A percentile compares a stretch with the other conserved stretches of the same genome.
Evolutionary conservation across 2,888 invertebrate species (phyloP).

Genomic region (Lasioglossum malachurum): DNA sequence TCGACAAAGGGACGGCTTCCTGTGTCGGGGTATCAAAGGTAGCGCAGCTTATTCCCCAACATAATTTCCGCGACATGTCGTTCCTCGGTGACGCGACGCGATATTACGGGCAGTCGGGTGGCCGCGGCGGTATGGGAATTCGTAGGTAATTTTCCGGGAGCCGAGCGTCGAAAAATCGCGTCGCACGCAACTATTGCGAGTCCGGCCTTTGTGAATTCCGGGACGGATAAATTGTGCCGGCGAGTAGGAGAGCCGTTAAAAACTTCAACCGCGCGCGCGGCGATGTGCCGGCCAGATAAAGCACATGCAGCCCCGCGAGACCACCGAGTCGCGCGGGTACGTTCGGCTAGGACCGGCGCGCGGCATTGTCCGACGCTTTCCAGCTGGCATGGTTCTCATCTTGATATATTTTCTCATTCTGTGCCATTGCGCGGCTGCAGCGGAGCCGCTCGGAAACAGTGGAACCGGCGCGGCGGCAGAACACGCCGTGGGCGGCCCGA

Average conservation of each 20-base stretch:
- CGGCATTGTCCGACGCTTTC: slow-evolving; percentile 26
- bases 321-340: background rate
- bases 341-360: background rate
- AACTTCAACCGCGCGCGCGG: slow-evolving; percentile 5
- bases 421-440: slow-evolving; percentile 22
- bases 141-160: background rate
- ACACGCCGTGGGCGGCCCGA: background rate
- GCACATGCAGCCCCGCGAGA: slow-evolving; percentile 18
- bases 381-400: slow-evolving; percentile 41
- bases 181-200: slow-evolving; percentile 9
- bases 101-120: background rate
- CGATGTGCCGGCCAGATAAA: slow-evolving; percentile 40
- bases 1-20: slow-evolving; percentile 7
- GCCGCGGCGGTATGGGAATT: background rate
- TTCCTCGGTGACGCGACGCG: background rate
- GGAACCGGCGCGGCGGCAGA: background rate
- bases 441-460: background rate
- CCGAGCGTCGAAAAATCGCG: slow-evolving; percentile 16
- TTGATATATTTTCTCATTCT: slow-evolving; percentile 25
- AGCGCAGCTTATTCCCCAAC: slow-evolving; percentile 5
- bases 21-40: background rate
- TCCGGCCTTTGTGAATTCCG: slow-evolving; percentile 8
- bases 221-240: slow-evolving; percentile 4
- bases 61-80: slow-evolving; percentile 2
- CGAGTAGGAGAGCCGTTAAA: slow-evolving; percentile 18